Percentiles rank a stretch among this genome's conserved stretches.
Evolutionary conservation across 2,113 vertebrate species (phyloP).

Genomic region (Halichoerus grypus): DNA sequence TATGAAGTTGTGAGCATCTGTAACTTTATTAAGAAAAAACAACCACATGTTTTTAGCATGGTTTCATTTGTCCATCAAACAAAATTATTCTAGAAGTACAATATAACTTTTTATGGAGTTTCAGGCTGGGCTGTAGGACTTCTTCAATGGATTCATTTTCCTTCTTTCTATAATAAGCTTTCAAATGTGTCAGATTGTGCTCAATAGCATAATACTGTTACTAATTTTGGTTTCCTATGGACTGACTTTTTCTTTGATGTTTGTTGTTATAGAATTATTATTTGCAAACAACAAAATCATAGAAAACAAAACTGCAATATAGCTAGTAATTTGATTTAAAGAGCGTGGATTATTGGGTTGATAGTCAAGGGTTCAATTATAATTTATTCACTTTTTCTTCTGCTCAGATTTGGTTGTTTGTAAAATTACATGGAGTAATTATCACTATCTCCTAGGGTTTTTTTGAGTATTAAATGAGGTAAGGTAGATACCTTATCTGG

Average conservation of each 20-base stretch:
- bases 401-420: not conserved
- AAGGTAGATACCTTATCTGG: not conserved
- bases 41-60: not conserved
- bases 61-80: not conserved
- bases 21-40: not conserved
- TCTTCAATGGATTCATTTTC: conserved; percentile 8
- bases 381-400: not conserved
- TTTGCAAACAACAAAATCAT: not conserved
- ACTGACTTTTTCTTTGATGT: not conserved
- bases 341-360: not conserved
- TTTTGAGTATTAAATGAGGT: not conserved
- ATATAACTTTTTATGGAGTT: not conserved
- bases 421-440: not conserved
- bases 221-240: not conserved
- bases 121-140: not conserved
- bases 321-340: not conserved
- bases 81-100: conserved; percentile 2
- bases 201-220: not conserved
- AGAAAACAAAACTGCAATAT: not conserved
- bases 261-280: not conserved
- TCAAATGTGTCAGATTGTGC: not conserved
- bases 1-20: not conserved
- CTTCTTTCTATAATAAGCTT: not conserved
- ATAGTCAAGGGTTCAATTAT: not conserved
- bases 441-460: not conserved